phyloP scores from a whole-genome alignment of 2,888 invertebrate genomes.

The Metalampra italica region DNA sequence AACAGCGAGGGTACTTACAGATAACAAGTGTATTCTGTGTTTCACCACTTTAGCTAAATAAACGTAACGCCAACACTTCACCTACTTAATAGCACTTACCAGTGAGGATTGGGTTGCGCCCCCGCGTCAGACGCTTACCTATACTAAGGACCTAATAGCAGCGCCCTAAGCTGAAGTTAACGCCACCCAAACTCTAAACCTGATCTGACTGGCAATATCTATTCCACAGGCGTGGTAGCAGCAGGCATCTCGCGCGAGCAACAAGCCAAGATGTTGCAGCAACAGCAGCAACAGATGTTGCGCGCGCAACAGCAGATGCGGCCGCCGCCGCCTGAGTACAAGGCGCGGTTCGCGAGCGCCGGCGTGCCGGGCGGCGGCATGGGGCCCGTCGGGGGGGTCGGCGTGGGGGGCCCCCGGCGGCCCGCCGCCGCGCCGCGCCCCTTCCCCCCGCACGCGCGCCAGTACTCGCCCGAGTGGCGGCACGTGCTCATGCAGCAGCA shows the following conservation, averaged over 20 bases:
- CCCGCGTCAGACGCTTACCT: too few species aligned
- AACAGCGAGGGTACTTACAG: too few species aligned
- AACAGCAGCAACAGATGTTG: conserved; percentile 83
- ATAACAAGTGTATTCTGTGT: too few species aligned
- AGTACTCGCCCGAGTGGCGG: conserved; percentile 68
- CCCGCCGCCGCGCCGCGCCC: conserved; percentile 40
- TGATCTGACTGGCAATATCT: not conserved
- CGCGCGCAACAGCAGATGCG: conserved; percentile 78
- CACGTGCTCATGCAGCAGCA: conserved; percentile 81
- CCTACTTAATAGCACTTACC: too few species aligned
- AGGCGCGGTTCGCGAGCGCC: conserved; percentile 80
- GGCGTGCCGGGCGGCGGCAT: conserved; percentile 24
- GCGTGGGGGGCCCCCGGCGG: conserved; percentile 39
- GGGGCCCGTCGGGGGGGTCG: conserved; percentile 34
- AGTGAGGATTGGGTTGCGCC: too few species aligned
- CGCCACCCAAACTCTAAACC: too few species aligned
- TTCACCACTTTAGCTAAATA: too few species aligned
- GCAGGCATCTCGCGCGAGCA: conserved; percentile 77
- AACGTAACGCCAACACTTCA: too few species aligned
- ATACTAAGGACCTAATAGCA: too few species aligned
- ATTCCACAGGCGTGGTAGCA: conserved; percentile 53
- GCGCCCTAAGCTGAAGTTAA: too few species aligned
- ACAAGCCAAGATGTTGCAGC: conserved; percentile 83
- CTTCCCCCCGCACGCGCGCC: conserved; percentile 56
- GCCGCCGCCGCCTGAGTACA: conserved; percentile 93